phyloP scores from a whole-genome alignment of 1,140 invertebrate species.

The Sinonovacula constricta region DNA sequence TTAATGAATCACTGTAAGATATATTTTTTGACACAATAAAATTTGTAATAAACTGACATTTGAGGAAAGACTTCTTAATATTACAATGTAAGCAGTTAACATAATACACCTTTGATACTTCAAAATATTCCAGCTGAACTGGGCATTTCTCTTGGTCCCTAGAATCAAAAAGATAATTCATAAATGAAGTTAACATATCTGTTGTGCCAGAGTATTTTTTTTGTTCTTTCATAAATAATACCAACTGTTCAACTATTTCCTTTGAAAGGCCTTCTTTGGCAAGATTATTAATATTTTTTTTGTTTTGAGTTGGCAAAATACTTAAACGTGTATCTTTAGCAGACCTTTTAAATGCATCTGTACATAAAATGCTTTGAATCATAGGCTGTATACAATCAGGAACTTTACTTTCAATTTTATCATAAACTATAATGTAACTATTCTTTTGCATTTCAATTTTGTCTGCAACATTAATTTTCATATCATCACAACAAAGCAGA shows the following conservation, averaged over 20 bases:
- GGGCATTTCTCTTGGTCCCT: no score
- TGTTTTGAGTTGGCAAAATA: neutral
- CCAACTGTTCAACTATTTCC: no score
- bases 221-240: no score
- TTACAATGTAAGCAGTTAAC: neutral
- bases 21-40: neutral
- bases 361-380: neutral
- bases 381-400: neutral
- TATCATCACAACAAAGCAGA: constrained; percentile 8
- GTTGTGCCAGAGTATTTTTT: no score
- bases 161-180: neutral
- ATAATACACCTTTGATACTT: no score
- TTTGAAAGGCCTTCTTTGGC: no score
- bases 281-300: neutral
- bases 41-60: neutral
- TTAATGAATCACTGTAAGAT: neutral
- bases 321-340: neutral
- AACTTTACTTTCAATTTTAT: neutral
- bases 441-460: neutral
- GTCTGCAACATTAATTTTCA: neutral
- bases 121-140: no score
- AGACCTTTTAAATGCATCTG: neutral
- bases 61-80: neutral
- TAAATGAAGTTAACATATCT: neutral
- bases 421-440: constrained; percentile 4